phyloP scores from a whole-genome alignment of 2,113 vertebrate species.

The Chaetops frenatus region DNA sequence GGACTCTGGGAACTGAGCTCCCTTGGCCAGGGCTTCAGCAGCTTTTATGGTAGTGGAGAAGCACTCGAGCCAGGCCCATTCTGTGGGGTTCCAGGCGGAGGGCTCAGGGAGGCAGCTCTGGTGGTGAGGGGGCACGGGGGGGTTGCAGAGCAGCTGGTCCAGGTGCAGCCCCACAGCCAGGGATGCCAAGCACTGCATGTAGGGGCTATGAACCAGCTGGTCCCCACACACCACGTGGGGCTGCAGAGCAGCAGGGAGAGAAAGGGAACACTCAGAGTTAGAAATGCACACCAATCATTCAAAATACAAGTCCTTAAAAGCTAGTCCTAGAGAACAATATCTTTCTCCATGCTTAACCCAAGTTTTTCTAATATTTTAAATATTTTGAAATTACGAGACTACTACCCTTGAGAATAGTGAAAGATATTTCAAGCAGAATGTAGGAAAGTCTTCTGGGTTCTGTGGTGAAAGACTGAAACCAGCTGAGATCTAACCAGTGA shows the following conservation, averaged over 20 bases:
- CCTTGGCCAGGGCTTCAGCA: constrained; percentile 90
- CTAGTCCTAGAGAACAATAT: background rate
- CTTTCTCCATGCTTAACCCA: background rate
- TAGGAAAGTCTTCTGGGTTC: background rate
- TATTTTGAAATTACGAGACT: background rate
- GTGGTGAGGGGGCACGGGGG: constrained; percentile 83
- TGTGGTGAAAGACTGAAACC: background rate
- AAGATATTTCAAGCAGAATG: background rate
- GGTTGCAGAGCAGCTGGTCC: constrained; percentile 86
- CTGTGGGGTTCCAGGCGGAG: constrained; percentile 81
- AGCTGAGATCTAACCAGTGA: background rate
- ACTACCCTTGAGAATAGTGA: background rate
- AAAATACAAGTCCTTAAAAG: background rate
- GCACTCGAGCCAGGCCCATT: constrained; percentile 96
- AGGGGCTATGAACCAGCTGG: constrained; percentile 95
- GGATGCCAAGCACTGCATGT: constrained; percentile 96
- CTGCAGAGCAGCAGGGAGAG: constrained; percentile 54
- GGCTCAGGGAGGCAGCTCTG: constrained; percentile 78
- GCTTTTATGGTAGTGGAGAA: constrained; percentile 95
- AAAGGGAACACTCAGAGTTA: background rate
- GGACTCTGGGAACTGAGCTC: constrained; percentile 86
- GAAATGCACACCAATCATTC: background rate
- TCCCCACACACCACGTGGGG: constrained; percentile 95
- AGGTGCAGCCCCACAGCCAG: constrained; percentile 91
- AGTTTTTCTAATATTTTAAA: background rate